These are phyloP conservation scores for Mongoloraphidia duomilia DNA, from an alignment of 2,888 invertebrate species.

Conservation along the genomic window DNA sequence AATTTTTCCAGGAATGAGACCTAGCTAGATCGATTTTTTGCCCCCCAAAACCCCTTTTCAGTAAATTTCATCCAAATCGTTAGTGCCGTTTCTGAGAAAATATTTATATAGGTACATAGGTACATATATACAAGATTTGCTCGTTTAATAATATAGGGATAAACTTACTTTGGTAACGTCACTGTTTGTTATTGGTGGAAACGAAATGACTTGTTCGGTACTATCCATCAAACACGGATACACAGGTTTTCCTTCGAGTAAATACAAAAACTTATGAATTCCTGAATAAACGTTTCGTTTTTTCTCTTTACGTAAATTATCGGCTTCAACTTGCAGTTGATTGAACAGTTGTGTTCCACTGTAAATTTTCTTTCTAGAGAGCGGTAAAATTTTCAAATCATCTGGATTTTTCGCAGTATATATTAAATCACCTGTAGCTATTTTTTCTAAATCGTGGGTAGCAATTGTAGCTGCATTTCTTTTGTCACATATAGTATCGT, in stretches of 20 bases:
- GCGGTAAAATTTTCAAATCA: constrained; percentile 49
- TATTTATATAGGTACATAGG: too few relatives aligned
- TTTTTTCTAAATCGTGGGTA: constrained; percentile 60
- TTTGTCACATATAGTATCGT: constrained; percentile 62
- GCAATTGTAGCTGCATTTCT: constrained; percentile 67
- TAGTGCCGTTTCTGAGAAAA: too few relatives aligned
- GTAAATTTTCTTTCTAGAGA: constrained; percentile 42
- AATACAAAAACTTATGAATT: constrained; percentile 68
- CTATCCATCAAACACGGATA: constrained; percentile 60
- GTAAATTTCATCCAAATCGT: too few relatives aligned
- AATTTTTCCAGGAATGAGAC: too few relatives aligned
- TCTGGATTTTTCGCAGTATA: constrained; percentile 56
- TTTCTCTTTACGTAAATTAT: constrained; percentile 66
- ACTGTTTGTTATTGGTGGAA: constrained; percentile 77
- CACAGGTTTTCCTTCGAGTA: constrained; percentile 56
- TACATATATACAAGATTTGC: too few relatives aligned
- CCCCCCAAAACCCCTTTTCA: too few relatives aligned
- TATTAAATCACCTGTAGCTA: constrained; percentile 39
- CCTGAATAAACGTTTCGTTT: constrained; percentile 71
- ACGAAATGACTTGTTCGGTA: constrained; percentile 55
- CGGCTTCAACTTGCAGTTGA: constrained; percentile 59
- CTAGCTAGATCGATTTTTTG: too few relatives aligned
- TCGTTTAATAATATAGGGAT: too few relatives aligned
- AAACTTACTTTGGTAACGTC: constrained; percentile 56
- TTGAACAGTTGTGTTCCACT: constrained; percentile 53